phyloP scores from a whole-genome alignment of 2,797 vertebrate genomes.

The Liparis tanakae region DNA sequence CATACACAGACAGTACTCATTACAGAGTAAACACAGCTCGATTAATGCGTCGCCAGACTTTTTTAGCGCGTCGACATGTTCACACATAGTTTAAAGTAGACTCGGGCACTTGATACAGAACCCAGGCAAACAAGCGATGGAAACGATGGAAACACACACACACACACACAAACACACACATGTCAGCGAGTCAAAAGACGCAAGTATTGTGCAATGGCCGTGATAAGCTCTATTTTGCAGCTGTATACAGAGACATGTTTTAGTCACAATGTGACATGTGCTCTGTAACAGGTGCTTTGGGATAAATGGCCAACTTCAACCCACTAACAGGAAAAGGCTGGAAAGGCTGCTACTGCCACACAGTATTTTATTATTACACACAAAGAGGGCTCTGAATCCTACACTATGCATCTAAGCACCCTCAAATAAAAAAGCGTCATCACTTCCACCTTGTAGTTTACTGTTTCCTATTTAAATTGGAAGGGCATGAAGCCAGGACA shows the following conservation, averaged over 20 bases:
- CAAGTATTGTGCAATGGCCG: no score
- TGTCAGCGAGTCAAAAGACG: conserved; percentile 30
- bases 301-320: background rate
- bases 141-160: conserved; percentile 4
- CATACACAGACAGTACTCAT: background rate
- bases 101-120: background rate
- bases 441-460: conserved; percentile 5
- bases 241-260: background rate
- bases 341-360: background rate
- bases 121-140: background rate
- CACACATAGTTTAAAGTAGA: conserved; percentile 34
- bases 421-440: conserved; percentile 8
- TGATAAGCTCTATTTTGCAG: background rate
- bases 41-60: conserved; percentile 3
- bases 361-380: background rate
- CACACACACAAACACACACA: conserved; percentile 15
- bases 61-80: background rate
- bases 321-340: background rate
- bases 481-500: background rate
- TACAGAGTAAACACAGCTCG: background rate
- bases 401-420: background rate
- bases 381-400: background rate
- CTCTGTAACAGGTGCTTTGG: background rate
- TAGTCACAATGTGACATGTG: background rate
- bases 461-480: conserved; percentile 3